Percentiles rank a stretch among this genome's conserved stretches.
Evolutionary conservation across 2,888 invertebrate species (phyloP).

Genomic region (Trissonchulus latispiculum): DNA sequence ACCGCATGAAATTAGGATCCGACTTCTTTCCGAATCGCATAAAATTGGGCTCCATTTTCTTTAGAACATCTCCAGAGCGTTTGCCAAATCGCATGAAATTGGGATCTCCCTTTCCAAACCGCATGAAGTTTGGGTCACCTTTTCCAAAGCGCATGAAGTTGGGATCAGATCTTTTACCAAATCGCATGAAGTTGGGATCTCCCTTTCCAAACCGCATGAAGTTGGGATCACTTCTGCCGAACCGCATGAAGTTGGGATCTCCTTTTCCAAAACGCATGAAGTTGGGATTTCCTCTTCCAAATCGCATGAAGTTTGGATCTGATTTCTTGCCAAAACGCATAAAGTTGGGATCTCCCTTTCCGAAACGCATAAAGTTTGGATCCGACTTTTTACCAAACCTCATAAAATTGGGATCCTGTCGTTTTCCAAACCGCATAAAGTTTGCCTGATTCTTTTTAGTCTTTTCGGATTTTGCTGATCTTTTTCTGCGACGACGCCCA

Average conservation of each 20-base stretch:
- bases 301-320: constrained; percentile 20
- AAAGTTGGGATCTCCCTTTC: constrained; percentile 38
- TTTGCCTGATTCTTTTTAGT: too few relatives aligned
- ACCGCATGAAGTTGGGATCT: constrained; percentile 38
- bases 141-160: constrained; percentile 41
- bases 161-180: constrained; percentile 29
- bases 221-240: constrained; percentile 37
- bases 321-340: constrained; percentile 35
- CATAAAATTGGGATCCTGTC: constrained; percentile 14
- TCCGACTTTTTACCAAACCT: constrained; percentile 26
- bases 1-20: constrained; percentile 24
- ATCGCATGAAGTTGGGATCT: constrained; percentile 25
- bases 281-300: constrained; percentile 13
- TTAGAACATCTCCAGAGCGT: constrained; percentile 27
- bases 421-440: constrained; percentile 37
- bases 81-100: constrained; percentile 7
- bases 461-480: constrained; percentile 22
- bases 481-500: constrained; percentile 33
- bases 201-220: constrained; percentile 33
- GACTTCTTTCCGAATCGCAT: constrained; percentile 34
- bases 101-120: constrained; percentile 32
- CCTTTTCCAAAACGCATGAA: constrained; percentile 20
- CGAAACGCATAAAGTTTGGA: constrained; percentile 40
- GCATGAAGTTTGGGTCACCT: constrained; percentile 35
- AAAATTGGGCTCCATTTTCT: constrained; percentile 41